Percentiles rank a stretch among this genome's conserved stretches.
Evolutionary conservation across 2,797 vertebrate genomes (phyloP).

Genomic region (Chloroceryle inda): DNA sequence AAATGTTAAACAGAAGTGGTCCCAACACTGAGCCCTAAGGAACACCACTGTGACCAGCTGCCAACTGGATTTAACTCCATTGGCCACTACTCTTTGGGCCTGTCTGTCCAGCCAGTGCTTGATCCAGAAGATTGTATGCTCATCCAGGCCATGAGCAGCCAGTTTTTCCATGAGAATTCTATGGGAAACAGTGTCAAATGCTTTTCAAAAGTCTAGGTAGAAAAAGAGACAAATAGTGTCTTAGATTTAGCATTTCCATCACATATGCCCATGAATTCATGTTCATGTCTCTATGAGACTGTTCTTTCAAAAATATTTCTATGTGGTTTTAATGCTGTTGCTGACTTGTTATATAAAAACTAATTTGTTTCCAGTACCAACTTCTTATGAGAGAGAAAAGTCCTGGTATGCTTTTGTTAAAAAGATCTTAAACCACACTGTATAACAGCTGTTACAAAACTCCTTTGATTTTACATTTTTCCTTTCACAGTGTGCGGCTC

Average conservation of each 20-base stretch:
- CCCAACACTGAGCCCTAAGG: no score
- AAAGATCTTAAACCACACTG: constrained; percentile 49
- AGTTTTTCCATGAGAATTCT: no score
- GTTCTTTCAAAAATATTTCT: background rate
- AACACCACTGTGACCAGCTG: no score
- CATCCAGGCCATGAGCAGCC: no score
- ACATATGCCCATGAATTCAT: fast-evolving
- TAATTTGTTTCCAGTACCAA: constrained; percentile 33
- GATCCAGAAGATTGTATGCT: no score
- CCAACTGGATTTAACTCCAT: no score
- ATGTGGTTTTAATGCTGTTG: background rate
- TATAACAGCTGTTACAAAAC: constrained; percentile 68
- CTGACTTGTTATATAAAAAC: background rate
- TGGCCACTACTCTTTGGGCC: no score
- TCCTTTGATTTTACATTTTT: constrained; percentile 74
- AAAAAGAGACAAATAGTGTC: no score
- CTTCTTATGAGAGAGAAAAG: constrained; percentile 22
- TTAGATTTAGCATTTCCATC: background rate
- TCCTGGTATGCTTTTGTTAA: constrained; percentile 58
- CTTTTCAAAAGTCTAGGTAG: no score
- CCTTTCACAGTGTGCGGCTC: constrained; percentile 67
- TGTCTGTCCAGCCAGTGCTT: no score
- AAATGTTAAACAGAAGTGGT: no score
- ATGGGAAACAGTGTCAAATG: no score
- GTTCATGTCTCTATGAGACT: background rate